A percentile compares a stretch with the other conserved stretches of the same genome.
Evolutionary conservation across 2,113 vertebrate genomes (phyloP).

Genomic region (Pangasianodon hypophthalmus): DNA sequence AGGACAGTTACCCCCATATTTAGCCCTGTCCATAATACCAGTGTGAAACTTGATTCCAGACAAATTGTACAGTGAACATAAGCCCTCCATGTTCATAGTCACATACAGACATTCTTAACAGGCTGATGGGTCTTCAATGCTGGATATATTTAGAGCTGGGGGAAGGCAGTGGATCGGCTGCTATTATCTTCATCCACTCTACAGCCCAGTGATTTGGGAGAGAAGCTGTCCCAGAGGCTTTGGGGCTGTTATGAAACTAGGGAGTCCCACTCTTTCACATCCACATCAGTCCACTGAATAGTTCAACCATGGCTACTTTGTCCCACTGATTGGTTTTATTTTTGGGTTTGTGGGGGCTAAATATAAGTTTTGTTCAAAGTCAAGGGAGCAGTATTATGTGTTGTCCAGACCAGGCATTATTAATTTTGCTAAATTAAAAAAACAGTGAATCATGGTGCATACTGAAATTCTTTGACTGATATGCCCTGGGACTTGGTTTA

Average conservation of each 20-base stretch:
- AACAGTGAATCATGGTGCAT: not conserved
- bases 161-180: constrained; percentile 47
- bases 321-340: constrained; percentile 61
- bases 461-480: not conserved
- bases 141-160: constrained; percentile 65
- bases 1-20: constrained; percentile 58
- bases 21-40: constrained; percentile 44
- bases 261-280: constrained; percentile 59
- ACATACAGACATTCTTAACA: constrained; percentile 60
- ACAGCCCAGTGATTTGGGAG: constrained; percentile 22
- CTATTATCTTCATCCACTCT: constrained; percentile 49
- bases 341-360: constrained; percentile 55
- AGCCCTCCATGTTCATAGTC: constrained; percentile 45
- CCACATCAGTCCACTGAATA: constrained; percentile 38
- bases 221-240: constrained; percentile 45
- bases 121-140: constrained; percentile 49
- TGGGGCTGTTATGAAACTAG: constrained; percentile 53
- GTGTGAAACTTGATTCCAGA: constrained; percentile 46
- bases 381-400: constrained; percentile 25
- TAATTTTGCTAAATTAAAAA: not conserved
- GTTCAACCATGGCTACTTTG: constrained; percentile 57
- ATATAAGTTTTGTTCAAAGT: constrained; percentile 63
- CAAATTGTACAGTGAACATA: constrained; percentile 36
- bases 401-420: not conserved
- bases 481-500: not conserved